Conservation (phyloP, 2,797 vertebrate species). For the Acanthurus lineatus region DNA sequence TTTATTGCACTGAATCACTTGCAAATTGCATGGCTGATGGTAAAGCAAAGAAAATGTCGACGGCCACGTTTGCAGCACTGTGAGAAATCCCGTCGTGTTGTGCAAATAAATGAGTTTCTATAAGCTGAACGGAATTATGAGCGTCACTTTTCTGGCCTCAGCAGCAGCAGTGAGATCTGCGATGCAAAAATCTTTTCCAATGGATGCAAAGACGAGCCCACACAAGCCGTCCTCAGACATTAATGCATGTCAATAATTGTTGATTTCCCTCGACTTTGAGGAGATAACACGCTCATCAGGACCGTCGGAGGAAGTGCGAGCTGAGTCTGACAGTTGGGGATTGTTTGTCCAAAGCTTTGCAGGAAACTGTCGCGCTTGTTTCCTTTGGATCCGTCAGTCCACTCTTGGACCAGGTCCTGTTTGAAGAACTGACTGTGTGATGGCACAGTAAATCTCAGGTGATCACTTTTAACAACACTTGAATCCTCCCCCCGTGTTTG, state of each 20-base stretch:
- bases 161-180: neutral
- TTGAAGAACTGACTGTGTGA: neutral
- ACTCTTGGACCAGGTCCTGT: neutral
- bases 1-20: neutral
- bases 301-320: neutral
- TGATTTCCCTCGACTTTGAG: neutral
- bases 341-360: neutral
- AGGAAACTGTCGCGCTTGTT: neutral
- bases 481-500: constrained; percentile 14
- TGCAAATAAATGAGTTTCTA: neutral
- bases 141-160: neutral
- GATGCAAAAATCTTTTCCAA: neutral
- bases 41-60: neutral
- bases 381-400: neutral
- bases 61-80: neutral
- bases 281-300: neutral
- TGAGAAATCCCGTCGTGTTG: neutral
- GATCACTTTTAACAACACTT: constrained; percentile 23
- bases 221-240: constrained; percentile 1
- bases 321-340: neutral
- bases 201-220: neutral
- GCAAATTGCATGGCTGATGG: neutral
- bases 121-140: neutral
- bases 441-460: constrained; percentile 18
- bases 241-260: neutral